Evolutionary conservation across 2,888 invertebrate genomes (phyloP).

Genomic region (Cremastinae sp.): DNA sequence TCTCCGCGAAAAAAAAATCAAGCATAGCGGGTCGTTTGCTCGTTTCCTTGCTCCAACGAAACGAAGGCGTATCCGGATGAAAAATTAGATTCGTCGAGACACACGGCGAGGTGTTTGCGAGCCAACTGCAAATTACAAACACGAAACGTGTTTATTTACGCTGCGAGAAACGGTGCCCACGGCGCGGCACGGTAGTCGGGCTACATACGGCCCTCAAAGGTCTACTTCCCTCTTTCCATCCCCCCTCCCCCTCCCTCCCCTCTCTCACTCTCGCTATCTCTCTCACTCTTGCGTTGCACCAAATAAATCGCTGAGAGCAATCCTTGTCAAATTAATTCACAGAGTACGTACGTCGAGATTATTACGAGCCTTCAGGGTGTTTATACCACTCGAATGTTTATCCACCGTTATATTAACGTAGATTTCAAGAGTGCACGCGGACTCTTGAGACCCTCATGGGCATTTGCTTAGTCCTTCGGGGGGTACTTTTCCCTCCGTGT

Average conservation of each 20-base stretch:
- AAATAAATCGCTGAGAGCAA: constrained; percentile 30
- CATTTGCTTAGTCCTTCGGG: neutral
- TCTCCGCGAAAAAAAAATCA: too few relatives aligned
- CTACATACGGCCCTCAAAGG: neutral
- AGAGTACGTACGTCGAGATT: constrained; percentile 18
- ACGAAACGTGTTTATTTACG: too few relatives aligned
- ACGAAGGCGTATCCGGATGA: neutral
- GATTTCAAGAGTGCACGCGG: neutral
- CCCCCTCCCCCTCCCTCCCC: neutral
- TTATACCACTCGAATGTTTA: constrained; percentile 11
- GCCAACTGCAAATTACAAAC: too few relatives aligned
- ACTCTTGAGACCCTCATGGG: neutral
- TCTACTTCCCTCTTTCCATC: neutral
- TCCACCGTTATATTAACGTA: constrained; percentile 26
- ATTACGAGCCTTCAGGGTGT: neutral
- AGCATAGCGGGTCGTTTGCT: neutral
- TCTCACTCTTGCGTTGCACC: constrained; percentile 1
- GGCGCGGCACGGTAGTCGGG: too few relatives aligned
- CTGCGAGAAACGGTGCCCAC: too few relatives aligned
- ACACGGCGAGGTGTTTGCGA: neutral
- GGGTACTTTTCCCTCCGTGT: too few relatives aligned
- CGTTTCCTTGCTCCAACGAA: neutral
- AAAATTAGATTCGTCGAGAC: neutral
- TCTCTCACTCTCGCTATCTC: too few relatives aligned
- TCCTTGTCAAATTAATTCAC: constrained; percentile 16